phyloP scores from a whole-genome alignment of 2,797 vertebrate species.

The Tauraco hartlaubi region DNA sequence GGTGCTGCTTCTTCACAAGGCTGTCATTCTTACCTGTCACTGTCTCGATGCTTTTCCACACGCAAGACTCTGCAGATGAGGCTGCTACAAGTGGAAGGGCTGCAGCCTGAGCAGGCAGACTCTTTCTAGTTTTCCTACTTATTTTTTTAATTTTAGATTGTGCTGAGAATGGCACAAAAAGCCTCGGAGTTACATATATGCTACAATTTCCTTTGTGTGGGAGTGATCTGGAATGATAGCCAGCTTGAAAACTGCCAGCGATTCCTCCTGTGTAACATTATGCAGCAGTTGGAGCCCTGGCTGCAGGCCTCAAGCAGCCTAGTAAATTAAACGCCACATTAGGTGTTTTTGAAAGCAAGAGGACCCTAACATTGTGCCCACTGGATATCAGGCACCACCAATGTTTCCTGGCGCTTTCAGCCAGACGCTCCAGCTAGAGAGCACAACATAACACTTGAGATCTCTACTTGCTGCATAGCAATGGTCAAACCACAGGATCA shows the following conservation, averaged over 20 bases:
- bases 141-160: slow-evolving; percentile 33
- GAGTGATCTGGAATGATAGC: slow-evolving; percentile 61
- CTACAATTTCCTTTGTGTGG: slow-evolving; percentile 66
- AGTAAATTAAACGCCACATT: slow-evolving; percentile 13
- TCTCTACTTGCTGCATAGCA: accelerated
- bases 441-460: neutral
- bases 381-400: neutral
- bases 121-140: neutral
- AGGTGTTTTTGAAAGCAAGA: neutral
- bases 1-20: neutral
- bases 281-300: slow-evolving; percentile 55
- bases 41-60: neutral
- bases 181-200: slow-evolving; percentile 3
- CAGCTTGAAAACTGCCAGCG: slow-evolving; percentile 53
- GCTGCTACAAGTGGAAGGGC: neutral
- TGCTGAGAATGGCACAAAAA: slow-evolving; percentile 37
- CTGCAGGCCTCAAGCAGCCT: neutral
- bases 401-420: neutral
- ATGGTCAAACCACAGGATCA: neutral
- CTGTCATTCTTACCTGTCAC: slow-evolving; percentile 34
- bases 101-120: neutral
- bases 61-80: neutral
- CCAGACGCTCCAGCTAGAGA: neutral
- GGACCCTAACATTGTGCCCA: neutral
- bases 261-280: slow-evolving; percentile 59